Percentiles rank a stretch among this genome's conserved stretches.
These are phyloP conservation scores for Diplolepis rosae DNA, from an alignment of 2,888 invertebrate species.

Conservation along the genomic window DNA sequence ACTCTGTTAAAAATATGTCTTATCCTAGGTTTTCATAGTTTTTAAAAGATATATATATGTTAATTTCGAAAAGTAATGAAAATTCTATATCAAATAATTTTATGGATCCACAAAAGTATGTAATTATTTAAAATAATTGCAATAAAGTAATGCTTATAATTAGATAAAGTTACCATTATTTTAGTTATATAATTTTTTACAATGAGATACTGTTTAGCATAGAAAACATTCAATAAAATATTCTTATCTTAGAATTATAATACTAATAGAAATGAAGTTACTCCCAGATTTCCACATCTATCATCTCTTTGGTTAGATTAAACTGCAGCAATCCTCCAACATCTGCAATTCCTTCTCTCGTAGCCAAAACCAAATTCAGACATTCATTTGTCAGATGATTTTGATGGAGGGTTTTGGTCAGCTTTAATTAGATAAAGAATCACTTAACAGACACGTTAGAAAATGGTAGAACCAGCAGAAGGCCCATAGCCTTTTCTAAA, in stretches of 20 bases:
- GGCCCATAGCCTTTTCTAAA: constrained; percentile 7
- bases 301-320: constrained; percentile 43
- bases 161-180: neutral
- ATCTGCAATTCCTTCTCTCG: too few species aligned
- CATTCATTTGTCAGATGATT: too few species aligned
- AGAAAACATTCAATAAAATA: neutral
- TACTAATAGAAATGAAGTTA: neutral
- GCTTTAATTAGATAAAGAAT: constrained; percentile 51
- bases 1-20: too few species aligned
- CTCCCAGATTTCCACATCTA: constrained; percentile 12
- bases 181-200: neutral
- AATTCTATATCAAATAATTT: neutral
- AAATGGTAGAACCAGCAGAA: constrained; percentile 44
- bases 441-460: constrained; percentile 55
- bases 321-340: constrained; percentile 41
- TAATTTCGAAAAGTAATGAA: neutral
- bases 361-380: too few species aligned
- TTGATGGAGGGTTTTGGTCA: too few species aligned
- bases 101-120: neutral
- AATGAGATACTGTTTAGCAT: neutral
- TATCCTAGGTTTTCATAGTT: neutral
- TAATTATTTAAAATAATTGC: neutral
- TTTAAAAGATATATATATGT: neutral
- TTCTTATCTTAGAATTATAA: neutral
- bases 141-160: neutral